Evolutionary conservation across 2,888 invertebrate species (phyloP).

Genomic region (Norana najaformis): DNA sequence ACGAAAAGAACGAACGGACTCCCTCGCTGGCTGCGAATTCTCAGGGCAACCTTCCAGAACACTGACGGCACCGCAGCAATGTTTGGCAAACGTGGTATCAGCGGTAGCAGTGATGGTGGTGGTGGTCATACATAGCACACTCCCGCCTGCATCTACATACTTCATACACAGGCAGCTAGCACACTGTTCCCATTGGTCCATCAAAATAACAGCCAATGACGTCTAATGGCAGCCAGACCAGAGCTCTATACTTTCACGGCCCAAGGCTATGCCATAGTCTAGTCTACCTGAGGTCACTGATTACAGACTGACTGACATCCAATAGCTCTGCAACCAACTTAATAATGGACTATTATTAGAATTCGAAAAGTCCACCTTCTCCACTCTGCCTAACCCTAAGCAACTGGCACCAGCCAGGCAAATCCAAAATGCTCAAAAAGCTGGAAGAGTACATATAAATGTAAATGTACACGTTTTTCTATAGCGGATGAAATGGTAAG

Average conservation of each 20-base stretch:
- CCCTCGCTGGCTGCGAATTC: neutral
- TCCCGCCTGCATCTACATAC: neutral
- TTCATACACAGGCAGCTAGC: neutral
- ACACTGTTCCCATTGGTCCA: neutral
- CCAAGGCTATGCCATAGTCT: neutral
- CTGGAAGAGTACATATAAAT: neutral
- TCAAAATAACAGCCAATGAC: constrained; percentile 14
- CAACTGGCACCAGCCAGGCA: neutral
- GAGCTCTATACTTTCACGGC: neutral
- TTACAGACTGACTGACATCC: neutral
- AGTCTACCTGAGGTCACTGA: neutral
- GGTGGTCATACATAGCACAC: constrained; percentile 16
- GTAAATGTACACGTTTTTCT: no score
- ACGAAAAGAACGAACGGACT: neutral
- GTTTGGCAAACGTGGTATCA: neutral
- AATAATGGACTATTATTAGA: constrained; percentile 13
- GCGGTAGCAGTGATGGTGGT: neutral
- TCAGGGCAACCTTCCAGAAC: constrained; percentile 23
- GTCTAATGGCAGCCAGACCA: neutral
- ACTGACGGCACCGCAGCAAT: constrained; percentile 1
- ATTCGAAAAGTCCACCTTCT: neutral
- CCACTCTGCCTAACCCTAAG: neutral
- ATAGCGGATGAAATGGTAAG: neutral
- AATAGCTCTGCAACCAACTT: neutral
- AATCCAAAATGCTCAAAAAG: neutral